Evolutionary conservation across 2,888 invertebrate genomes (phyloP), one percentile per base, ranked within the genome.

Genomic region (Conops quadrifasciatus): DNA sequence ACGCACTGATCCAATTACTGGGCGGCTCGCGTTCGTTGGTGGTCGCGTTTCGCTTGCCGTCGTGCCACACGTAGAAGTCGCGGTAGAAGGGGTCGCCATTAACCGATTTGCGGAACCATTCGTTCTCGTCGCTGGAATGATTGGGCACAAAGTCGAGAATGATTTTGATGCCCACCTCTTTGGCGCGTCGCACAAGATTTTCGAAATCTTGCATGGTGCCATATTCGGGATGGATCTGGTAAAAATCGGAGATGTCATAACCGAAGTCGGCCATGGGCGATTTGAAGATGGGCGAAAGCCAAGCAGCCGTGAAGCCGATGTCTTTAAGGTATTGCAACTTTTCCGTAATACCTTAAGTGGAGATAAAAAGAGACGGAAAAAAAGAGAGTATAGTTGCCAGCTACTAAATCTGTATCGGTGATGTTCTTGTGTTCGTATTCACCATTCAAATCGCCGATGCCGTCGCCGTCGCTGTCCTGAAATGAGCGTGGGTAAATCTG

Each of bases 401-500:
- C 9, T 7, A 36, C 9, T 9, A 36, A 36, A 36, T 24, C 28
- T 24, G 58, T 0, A 15, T 28, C 26, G 28, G 24, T n/a, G n/a
- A n/a, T n/a, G n/a, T n/a, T n/a, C n/a, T n/a, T n/a, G n/a, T n/a
- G 9, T 9, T 36, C 2, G 13, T 47, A 72, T 82, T 74, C 82
- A 88, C 90, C 90, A 77, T 89, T 90, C 5, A 90, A 77, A 81
- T 90, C 90, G 11, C 90, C 90, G 60, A 92, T 87, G 9, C 94
- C 95, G 83, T 94, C 93, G 0, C 91, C 91, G 80, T 93, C 85
- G 63, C 91, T 90, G 82, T 96, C 96, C 78, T 89, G 89, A 86
- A 93, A 95, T 1, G 94, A 93, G 77, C 92, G 89, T 0, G 93
- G 92, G 81, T 93, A 93, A 24, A 94, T 90, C 82, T 95, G 93